phyloP scores from a whole-genome alignment of 2,888 invertebrate genomes.

The Drosophila buzzatii region DNA sequence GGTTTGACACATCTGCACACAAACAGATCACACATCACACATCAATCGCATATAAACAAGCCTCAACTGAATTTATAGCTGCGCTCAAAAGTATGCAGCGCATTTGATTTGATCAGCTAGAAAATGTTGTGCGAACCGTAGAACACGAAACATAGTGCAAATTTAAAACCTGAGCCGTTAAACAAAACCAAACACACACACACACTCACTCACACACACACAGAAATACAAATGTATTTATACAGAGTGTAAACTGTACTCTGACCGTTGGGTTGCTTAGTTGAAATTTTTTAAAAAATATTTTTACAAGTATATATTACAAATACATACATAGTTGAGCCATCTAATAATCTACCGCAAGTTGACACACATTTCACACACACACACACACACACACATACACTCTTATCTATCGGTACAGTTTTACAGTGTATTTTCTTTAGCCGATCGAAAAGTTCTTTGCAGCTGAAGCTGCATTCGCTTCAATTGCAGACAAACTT shows the following conservation, averaged over 20 bases:
- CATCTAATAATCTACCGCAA: conserved; percentile 73
- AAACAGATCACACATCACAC: conserved; percentile 19
- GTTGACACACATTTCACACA: conserved; percentile 67
- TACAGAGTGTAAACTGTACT: conserved; percentile 79
- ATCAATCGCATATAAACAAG: conserved; percentile 26
- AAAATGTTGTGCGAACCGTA: conserved; percentile 29
- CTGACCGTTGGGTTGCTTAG: conserved; percentile 75
- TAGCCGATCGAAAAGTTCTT: conserved; percentile 63
- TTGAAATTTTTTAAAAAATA: conserved; percentile 74
- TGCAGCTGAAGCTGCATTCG: conserved; percentile 29
- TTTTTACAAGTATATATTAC: conserved; percentile 60
- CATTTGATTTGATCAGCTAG: conserved; percentile 33
- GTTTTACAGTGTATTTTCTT: conserved; percentile 53
- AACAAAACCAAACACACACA: conserved; percentile 3
- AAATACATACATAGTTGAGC: conserved; percentile 63
- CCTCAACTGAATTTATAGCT: conserved; percentile 16
- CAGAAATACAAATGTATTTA: conserved; percentile 31
- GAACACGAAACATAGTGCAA: conserved; percentile 68
- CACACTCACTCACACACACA: conserved; percentile 17
- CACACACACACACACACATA: conserved; percentile 25
- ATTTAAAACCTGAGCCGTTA: conserved; percentile 63
- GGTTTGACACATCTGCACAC: conserved; percentile 33
- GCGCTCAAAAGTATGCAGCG: conserved; percentile 44
- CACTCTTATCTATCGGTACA: conserved; percentile 45
- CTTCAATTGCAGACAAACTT: conserved; percentile 56